Evolutionary conservation across 2,888 invertebrate species (phyloP).

Genomic region (Polylopha cassiicola): DNA sequence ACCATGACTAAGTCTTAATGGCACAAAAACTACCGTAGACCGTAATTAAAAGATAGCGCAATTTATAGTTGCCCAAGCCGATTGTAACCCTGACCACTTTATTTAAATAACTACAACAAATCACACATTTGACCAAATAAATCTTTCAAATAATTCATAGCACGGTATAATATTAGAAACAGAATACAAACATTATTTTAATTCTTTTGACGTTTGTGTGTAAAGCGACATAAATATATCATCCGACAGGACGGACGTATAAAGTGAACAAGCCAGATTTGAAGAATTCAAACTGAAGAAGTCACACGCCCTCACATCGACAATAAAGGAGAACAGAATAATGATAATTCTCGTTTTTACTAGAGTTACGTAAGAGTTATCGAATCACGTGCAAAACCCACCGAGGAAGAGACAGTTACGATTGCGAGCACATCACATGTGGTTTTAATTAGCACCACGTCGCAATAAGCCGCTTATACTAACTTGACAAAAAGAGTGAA

Average conservation of each 20-base stretch:
- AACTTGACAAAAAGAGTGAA: conserved; percentile 73
- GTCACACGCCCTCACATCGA: no score
- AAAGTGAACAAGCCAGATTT: no score
- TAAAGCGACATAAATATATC: no score
- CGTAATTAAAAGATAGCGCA: conserved; percentile 30
- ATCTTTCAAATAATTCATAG: conserved; percentile 23
- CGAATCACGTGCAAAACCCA: conserved; percentile 33
- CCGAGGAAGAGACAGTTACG: conserved; percentile 52
- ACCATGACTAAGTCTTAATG: conserved; percentile 17
- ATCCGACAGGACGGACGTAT: no score
- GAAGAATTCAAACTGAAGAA: no score
- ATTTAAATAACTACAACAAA: conserved; percentile 34
- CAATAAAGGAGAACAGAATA: no score
- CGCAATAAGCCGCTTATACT: conserved; percentile 33
- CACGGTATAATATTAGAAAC: no score
- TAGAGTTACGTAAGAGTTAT: conserved; percentile 12
- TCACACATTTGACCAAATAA: conserved; percentile 35
- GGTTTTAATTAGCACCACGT: conserved; percentile 54
- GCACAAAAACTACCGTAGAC: conserved; percentile 21
- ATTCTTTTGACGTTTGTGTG: no score
- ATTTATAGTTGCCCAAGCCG: conserved; percentile 33
- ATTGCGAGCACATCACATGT: conserved; percentile 30
- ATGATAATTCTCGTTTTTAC: conserved; percentile 14
- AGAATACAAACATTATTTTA: no score
- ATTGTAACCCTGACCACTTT: conserved; percentile 40